Base-by-base conservation (phyloP, 2,113 vertebrate genomes). In the Hippoglossus stenolepis region DNA sequence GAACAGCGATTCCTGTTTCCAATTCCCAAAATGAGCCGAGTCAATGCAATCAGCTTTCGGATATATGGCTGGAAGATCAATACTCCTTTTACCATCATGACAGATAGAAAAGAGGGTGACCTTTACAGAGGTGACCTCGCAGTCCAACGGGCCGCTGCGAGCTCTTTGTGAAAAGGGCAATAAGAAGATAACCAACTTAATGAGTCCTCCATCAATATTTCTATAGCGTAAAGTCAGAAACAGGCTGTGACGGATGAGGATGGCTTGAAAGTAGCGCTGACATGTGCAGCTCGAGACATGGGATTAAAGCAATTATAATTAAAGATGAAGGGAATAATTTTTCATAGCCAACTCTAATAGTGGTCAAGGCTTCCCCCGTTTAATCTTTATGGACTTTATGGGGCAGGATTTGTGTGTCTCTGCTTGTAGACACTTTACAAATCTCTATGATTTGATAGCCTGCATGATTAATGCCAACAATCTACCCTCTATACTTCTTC, bases 291-390 rank as follows among this genome's bases (percentile, higher is more conserved):
- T 54, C 51, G 20, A n/a, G 60, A 84, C 63, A 61, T 21, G 38
- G 57, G 60, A 76, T 79, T 79, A 75, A 70, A 78, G 73, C 4
- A 75, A 69, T 85, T 79, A 58, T 74, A 60, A 80, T 85, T 75
- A 75, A 64, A 65, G 56, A 59, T 53, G 26, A 77, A 23, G 18
- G 5, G 65, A 73, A 72, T 18, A 31, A 47, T 67, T 56, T 23
- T 65, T 65, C 38, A 78, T 38, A 12, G 2, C 18, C 40, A 18
- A 40, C 45, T 31, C 13, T 73, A 65, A 69, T 47, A 13, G 71
- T 0, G 47, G 57, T 68, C 65, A 77, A 45, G 8, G 21, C 62
- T 43, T 68, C n/a, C 24, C 53, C 13, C 3, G 1, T 69, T 71
- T 73, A 68, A 79, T 71, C 74, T 71, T 21, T 20, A 10, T 17